Percentiles rank a stretch among this genome's conserved stretches.
Evolutionary conservation across 2,113 vertebrate genomes (phyloP).

Genomic region (Tapirus terrestris): DNA sequence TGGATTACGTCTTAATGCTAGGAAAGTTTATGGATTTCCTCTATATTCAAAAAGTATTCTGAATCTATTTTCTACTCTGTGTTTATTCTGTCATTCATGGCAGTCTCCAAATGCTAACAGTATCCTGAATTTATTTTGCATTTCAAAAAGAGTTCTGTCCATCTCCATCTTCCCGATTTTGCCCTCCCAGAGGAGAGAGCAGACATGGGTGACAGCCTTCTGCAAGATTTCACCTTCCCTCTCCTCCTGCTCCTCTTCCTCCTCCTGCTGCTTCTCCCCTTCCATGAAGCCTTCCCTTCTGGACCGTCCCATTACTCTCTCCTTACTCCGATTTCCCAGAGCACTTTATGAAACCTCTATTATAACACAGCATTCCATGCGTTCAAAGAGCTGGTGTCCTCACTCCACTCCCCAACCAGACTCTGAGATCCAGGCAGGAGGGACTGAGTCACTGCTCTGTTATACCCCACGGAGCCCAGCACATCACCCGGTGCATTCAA

Average conservation of each 20-base stretch:
- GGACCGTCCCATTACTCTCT: background rate
- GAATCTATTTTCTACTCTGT: background rate
- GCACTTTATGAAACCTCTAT: background rate
- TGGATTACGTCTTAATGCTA: background rate
- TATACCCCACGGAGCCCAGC: background rate
- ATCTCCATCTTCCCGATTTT: background rate
- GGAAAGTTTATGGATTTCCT: background rate
- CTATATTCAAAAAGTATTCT: background rate
- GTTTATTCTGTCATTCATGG: background rate
- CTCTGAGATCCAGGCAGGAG: background rate
- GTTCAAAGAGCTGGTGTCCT: background rate
- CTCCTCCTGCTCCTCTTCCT: background rate
- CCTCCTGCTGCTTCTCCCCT: background rate
- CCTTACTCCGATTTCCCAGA: background rate
- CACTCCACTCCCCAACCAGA: background rate
- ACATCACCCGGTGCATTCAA: accelerated
- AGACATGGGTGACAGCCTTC: background rate
- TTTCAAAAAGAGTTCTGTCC: background rate
- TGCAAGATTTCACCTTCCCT: background rate
- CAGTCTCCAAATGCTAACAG: background rate
- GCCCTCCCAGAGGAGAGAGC: background rate
- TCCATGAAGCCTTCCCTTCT: background rate
- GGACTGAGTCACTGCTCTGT: background rate
- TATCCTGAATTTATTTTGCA: background rate
- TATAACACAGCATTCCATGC: background rate